Conservation (phyloP, 2,797 vertebrate genomes). For the Catamblyrhynchus diadema region DNA sequence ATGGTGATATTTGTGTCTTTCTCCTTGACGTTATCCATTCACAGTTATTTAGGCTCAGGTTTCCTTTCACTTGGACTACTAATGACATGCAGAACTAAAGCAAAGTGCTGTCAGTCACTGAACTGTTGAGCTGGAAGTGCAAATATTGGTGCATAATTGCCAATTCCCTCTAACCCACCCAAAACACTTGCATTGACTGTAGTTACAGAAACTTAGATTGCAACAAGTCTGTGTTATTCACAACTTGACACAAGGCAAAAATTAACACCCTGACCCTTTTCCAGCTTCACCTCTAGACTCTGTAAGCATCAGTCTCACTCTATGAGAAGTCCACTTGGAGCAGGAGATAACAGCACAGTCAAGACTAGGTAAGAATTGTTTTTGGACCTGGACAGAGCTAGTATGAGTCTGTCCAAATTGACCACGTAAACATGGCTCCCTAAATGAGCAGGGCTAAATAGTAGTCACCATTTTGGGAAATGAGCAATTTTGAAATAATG, state of each 20-base stretch:
- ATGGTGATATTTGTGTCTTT: not conserved
- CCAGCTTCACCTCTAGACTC: not conserved
- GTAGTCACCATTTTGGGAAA: not conserved
- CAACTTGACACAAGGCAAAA: not conserved
- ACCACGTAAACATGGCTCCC: accelerated
- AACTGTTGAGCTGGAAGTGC: not conserved
- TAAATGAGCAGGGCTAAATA: not conserved
- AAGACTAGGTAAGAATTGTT: not conserved
- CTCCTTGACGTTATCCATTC: not conserved
- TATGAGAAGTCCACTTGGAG: not conserved
- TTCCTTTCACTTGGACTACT: not conserved
- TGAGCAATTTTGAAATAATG: not conserved
- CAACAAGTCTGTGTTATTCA: not conserved
- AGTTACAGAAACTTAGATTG: not conserved
- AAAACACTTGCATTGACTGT: not conserved
- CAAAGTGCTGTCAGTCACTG: not conserved
- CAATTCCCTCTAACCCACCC: not conserved
- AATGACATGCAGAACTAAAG: not conserved
- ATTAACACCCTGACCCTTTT: not conserved
- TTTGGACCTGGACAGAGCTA: not conserved
- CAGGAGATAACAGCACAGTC: not conserved
- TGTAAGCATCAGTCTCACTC: not conserved
- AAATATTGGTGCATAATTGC: not conserved
- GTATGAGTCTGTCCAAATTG: accelerated
- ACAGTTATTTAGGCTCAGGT: not conserved